Evolutionary conservation across 2,888 invertebrate species (phyloP).

Genomic region (Helobdella robusta): DNA sequence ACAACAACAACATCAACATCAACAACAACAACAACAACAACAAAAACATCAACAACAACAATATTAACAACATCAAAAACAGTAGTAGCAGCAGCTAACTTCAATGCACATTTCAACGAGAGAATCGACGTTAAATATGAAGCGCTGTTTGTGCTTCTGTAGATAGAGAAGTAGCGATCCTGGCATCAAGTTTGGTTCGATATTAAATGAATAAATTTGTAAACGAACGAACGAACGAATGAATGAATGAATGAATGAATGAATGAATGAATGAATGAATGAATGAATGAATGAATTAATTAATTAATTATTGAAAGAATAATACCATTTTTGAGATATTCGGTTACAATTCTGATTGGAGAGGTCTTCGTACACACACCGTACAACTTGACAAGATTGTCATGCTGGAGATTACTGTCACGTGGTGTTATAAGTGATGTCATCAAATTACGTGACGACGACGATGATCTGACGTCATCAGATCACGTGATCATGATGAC

Average conservation of each 20-base stretch:
- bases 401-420: constrained; percentile 78
- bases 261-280: neutral
- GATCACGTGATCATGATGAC: no score
- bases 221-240: neutral
- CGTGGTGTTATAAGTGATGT: no score
- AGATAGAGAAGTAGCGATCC: constrained; percentile 45
- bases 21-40: neutral
- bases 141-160: constrained; percentile 64
- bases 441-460: neutral
- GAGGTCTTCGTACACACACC: constrained; percentile 89
- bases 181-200: constrained; percentile 28
- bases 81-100: neutral
- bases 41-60: no score
- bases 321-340: constrained; percentile 69
- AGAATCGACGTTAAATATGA: constrained; percentile 70
- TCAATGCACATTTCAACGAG: constrained; percentile 68
- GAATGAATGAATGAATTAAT: constrained; percentile 1
- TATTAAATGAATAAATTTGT: no score
- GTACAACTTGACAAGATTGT: constrained; percentile 86
- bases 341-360: constrained; percentile 90
- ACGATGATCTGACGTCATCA: neutral
- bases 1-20: no score
- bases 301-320: constrained; percentile 5
- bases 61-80: no score
- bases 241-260: neutral